These are phyloP conservation scores for Macropus fuliginosus DNA, from an alignment of 2,797 vertebrate species.

Conservation along the genomic window DNA sequence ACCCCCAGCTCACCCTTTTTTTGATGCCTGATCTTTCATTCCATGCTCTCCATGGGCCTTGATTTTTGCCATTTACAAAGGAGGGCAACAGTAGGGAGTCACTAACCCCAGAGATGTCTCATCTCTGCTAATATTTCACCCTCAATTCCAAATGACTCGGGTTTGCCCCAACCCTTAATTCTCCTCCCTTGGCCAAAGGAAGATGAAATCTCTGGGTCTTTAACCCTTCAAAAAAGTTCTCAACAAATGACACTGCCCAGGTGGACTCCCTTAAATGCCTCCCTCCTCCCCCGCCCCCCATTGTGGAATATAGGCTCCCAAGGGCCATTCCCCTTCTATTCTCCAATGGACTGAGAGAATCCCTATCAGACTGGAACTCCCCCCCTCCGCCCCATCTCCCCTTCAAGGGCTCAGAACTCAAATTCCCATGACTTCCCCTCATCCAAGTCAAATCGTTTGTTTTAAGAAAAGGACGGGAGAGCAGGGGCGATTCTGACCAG, in stretches of 20 bases:
- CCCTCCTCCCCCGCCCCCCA: not conserved
- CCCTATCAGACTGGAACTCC: not conserved
- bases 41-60: slow-evolving; percentile 17
- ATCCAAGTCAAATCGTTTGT: not conserved
- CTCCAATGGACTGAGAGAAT: not conserved
- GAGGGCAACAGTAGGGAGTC: not conserved
- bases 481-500: not conserved
- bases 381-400: not conserved
- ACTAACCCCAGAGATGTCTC: slow-evolving; percentile 25
- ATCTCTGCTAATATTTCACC: not conserved
- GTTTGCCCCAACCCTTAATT: slow-evolving; percentile 41
- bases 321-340: slow-evolving; percentile 28
- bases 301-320: slow-evolving; percentile 39
- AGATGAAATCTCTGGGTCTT: slow-evolving; percentile 10
- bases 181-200: slow-evolving; percentile 59
- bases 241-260: slow-evolving; percentile 36
- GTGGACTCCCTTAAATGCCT: slow-evolving; percentile 21
- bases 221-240: slow-evolving; percentile 69
- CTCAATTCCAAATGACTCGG: slow-evolving; percentile 14
- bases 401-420: slow-evolving; percentile 2
- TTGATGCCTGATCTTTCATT: slow-evolving; percentile 5
- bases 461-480: not conserved
- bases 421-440: not conserved
- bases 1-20: slow-evolving; percentile 39
- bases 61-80: not conserved